Evolutionary conservation across 35 echinoderm and acorn worm genomes (phyloP), one percentile per base, ranked within the genome.

Genomic region (Ptychodera flava): DNA sequence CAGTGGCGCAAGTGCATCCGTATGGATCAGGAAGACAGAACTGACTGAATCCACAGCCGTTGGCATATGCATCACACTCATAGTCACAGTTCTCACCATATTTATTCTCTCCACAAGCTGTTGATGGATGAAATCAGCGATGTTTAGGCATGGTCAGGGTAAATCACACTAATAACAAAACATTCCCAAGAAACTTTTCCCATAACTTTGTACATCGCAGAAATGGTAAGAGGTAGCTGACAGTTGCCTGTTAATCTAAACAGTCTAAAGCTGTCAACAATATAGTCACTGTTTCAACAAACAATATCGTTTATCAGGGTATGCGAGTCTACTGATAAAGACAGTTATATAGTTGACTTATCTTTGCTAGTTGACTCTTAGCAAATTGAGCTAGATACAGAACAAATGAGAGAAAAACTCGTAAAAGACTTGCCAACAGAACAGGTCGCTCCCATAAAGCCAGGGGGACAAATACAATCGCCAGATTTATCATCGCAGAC

Each of bases 1-100:
- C 95, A 0, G 92, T 91, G 1, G 92, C 95, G 80, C 95, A 97
- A 0, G 92, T 90, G 32, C 95, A 94, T 37, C 95, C 95, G 37
- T 86, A 97, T 0, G 95, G 95, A 79, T 97, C 95, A 29, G 90
- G 77, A 0, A 97, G 52, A 75, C 92, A 94, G 77, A 97, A 97
- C 33, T 97, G 95, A 79, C 89, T 89, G 34, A 85, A 87, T n/a
- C 36, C 64, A 37, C 95, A 97, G 10, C 87, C 88, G 29, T 88
- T 82, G 1, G 87, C 88, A n/a, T n/a, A n/a, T n/a, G n/a, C n/a
- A 33, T 91, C 88, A 77, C 95, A 97, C 31, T 87, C 81, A 78
- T 81, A 82, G 36, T 94, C 85, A 84, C 95, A 97, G n/a, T 52
- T 36, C 0, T 89, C 79, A n/a, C 95, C 95, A 88, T 79, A 97